Base-by-base conservation (phyloP, 2,797 vertebrate species). In the Thunnus albacares region DNA sequence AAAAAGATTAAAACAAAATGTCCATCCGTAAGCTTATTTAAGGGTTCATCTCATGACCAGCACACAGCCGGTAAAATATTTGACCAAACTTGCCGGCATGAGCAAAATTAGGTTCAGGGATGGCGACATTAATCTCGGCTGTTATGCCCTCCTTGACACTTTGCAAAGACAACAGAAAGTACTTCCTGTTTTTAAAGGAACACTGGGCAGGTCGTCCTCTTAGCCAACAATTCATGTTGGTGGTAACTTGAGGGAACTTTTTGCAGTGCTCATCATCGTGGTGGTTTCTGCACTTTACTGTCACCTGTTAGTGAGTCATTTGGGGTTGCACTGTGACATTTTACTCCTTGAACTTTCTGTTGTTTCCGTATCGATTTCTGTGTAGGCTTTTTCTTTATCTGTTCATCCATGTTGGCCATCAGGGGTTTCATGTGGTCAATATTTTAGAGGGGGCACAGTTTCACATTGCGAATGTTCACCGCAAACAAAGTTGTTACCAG, bases 331-430 rank as follows among this genome's bases (percentile, higher is more conserved):
- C 62, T 45, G 6, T 68, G 60, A 35, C 24, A 17, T 52, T 52
- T 66, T 68, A 4, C 13, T 52, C 51, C 13, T 38, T 17, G 7
- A 79, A 77, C 60, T 51, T 77, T 79, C 43, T 51, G 60, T 38
- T 4, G 41, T 74, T 77, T 83, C 61, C n/a, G 6, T 79, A 77
- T 71, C 28, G 24, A 24, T 24, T 24, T 24, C 24, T 24, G 24
- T 79, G 41, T 69, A 52, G 79, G 12, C 15, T 13, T 15, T 41
- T 6, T 20, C 2, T 5, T 63, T 55, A 38, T 38, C 38, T 38
- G 11, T 12, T 38, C 38, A 11, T 38, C 26, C 30, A 33, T 52
- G 24, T 20, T 5, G 28, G 28, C 51, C 11, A 10, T 45, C 12
- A 13, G 15, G 4, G 45, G 45, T 15, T 47, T 47, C 14, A 17